phyloP scores from a whole-genome alignment of 1,140 invertebrate species.

The Bactericera cockerelli region DNA sequence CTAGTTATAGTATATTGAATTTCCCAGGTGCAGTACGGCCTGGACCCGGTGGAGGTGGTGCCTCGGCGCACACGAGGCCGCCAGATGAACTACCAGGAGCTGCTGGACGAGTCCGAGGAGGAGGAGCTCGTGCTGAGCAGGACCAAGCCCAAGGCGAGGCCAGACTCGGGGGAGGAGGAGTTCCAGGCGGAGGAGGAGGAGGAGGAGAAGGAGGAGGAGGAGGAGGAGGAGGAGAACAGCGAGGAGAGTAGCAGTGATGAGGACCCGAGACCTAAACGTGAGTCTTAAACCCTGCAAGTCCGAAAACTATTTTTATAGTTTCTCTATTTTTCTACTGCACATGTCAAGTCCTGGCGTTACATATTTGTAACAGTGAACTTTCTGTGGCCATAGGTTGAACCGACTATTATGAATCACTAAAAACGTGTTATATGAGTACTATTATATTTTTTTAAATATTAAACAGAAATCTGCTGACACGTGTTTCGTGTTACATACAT shows the following conservation, averaged over 20 bases:
- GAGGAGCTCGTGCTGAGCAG: slow-evolving; percentile 29
- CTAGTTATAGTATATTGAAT: too few species aligned
- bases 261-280: neutral
- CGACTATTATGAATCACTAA: too few species aligned
- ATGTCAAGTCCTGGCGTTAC: too few species aligned
- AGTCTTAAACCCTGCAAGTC: too few species aligned
- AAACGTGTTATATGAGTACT: too few species aligned
- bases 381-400: too few species aligned
- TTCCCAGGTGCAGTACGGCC: slow-evolving; percentile 34
- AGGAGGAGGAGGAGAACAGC: neutral
- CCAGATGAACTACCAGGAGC: slow-evolving; percentile 53
- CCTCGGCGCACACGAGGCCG: slow-evolving; percentile 44
- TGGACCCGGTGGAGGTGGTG: slow-evolving; percentile 37
- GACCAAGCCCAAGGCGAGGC: neutral
- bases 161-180: neutral
- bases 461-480: too few species aligned
- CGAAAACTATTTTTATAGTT: too few species aligned
- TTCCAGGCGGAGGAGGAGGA: neutral
- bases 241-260: neutral
- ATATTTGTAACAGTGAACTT: too few species aligned
- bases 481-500: too few species aligned
- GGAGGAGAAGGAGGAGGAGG: neutral
- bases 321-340: too few species aligned
- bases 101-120: slow-evolving; percentile 43
- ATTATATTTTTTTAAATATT: too few species aligned